Evolutionary conservation across 2,797 vertebrate species (phyloP).

Genomic region (Sphaeramia orbicularis): DNA sequence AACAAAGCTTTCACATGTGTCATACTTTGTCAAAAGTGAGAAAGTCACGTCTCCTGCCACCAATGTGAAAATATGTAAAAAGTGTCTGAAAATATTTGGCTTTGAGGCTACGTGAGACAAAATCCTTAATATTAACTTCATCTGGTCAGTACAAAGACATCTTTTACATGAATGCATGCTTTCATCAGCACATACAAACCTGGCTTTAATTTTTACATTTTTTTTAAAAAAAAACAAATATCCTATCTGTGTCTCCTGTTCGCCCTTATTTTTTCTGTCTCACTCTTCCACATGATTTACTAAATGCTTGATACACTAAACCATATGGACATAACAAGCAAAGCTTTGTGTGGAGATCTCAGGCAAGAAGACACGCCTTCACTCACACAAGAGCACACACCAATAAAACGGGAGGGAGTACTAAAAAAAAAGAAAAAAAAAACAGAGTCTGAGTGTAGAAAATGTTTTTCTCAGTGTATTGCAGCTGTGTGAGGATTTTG

Average conservation of each 20-base stretch:
- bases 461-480: constrained; percentile 23
- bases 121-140: constrained; percentile 5
- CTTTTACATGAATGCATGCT: constrained; percentile 5
- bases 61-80: constrained; percentile 39
- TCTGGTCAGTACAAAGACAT: constrained; percentile 1
- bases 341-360: constrained; percentile 68
- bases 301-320: constrained; percentile 53
- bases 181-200: constrained; percentile 1
- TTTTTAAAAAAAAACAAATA: too few species aligned
- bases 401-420: constrained; percentile 26
- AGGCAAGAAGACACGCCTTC: constrained; percentile 32
- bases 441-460: constrained; percentile 1
- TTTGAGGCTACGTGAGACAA: constrained; percentile 10
- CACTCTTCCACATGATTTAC: constrained; percentile 30
- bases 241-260: too few species aligned
- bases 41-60: constrained; percentile 13
- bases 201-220: too few species aligned
- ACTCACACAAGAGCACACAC: constrained; percentile 29
- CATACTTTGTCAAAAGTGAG: constrained; percentile 28
- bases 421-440: neutral
- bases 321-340: constrained; percentile 62
- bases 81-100: constrained; percentile 18
- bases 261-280: constrained; percentile 7
- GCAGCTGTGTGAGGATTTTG: constrained; percentile 11
- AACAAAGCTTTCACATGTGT: constrained; percentile 16